Base-by-base conservation (phyloP, 2,113 vertebrate species). In the Galemys pyrenaicus region DNA sequence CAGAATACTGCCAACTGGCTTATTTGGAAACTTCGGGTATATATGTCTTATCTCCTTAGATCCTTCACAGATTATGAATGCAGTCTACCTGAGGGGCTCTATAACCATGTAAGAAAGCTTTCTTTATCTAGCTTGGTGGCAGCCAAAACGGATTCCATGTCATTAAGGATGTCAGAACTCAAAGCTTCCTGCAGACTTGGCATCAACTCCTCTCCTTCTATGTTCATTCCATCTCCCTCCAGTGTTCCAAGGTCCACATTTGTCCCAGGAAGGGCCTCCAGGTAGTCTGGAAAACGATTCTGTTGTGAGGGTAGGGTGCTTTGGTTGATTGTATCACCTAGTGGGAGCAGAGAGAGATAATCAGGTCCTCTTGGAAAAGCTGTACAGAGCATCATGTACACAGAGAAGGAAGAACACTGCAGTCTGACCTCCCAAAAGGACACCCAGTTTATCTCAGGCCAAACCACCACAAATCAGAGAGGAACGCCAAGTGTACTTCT, bases 61-160 rank as follows among this genome's bases (percentile, higher is more conserved):
- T 99, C 99, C 99, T 99, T 99, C 99, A 98, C 98, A 99, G 98
- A 98, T 98, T 96, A 95, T 98, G 98, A 98, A 98, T 98, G 98
- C 98, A 98, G 98, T 99, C 99, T 98, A 96, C 98, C 98, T 95
- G 97, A 98, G 97, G 54, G 96, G 97, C 97, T 98, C 99, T 99
- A 99, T 99, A 99, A 98, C 99, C 99, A 99, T 90, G 99, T 99
- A 96, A 99, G 99, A 98, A 99, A 99, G 98, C 99, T 99, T 98
- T 99, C 99, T 98, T 99, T 99, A 98, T 99, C 99, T 91, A 99
- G 99, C 99, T 99, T 99, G 98, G 99, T 99, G 97, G 99, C 99
- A 92, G 99, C 99, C 98, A 99, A 98, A 96, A 99, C 99, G 24
- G 99, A 99, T 97, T 99, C 99, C 99, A 99, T 99, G 98, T 99